Base-by-base conservation (phyloP, 1,140 invertebrate species). In the Ceratosolen fusciceps region DNA sequence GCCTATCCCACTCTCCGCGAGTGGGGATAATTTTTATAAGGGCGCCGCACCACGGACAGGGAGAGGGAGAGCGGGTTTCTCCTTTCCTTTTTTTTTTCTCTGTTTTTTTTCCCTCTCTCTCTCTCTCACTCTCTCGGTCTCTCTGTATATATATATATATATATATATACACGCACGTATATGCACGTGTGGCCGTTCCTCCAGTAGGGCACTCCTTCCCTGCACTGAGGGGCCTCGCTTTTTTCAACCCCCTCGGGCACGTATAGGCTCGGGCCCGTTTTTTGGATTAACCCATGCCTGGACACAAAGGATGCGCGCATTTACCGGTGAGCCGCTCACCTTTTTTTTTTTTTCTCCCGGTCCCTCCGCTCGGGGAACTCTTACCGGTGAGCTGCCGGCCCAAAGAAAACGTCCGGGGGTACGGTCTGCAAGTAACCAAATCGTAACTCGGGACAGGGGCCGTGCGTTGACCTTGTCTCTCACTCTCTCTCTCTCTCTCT, bases 1-100 rank as follows among this genome's bases (percentile, higher is more conserved):
- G 78, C 49, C 70, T 29, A 21, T 52, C 47, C 0, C 10, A 34
- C n/a, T 12, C 8, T 16, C 10, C 43, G 47, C 37, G 81, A 84
- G 88, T 85, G 85, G 86, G 86, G 85, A 79, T 54, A 84, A 86
- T 85, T 87, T 88, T 88, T 85, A 84, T 86, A 85, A 75, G 34
- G n/a, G 65, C 29, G 62, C 34, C 3, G 58, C 5, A 26, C 10
- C 0, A 29, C 7, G 16, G n/a, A 54, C 14, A 16, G 52, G 21
- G 58, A 60, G 26, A 12, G 24, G 7, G 19, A 37, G 49, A 68
- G 43, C 54, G 39, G 49, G 74, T 37, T 71, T 39, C 67, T 78
- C 77, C 52, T 54, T 47, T 39, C 60, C 24, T 77, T 47, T 43
- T 37, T 34, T 56, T 31, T 58, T 37, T 77, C 43, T 74, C 16